A percentile compares a stretch with the other conserved stretches of the same genome.
These are phyloP conservation scores for Teleopsis dalmanni DNA, from an alignment of 1,140 invertebrate species.

Conservation along the genomic window DNA sequence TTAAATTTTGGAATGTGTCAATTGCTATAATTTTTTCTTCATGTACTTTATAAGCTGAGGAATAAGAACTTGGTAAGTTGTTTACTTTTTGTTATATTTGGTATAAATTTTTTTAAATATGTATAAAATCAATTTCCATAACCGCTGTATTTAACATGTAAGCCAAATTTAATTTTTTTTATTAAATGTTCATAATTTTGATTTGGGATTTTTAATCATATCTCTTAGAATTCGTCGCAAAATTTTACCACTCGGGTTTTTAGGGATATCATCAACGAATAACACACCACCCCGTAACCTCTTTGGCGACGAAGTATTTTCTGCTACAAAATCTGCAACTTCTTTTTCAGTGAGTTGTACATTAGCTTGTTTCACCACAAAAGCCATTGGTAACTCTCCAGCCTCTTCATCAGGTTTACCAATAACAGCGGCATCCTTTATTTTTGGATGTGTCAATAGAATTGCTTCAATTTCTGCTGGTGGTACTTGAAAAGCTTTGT, in stretches of 20 bases:
- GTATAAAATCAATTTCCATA: too few relatives aligned
- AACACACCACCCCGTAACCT: slow-evolving; percentile 55
- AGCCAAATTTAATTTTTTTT: too few relatives aligned
- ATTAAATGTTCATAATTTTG: slow-evolving; percentile 44
- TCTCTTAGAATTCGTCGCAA: slow-evolving; percentile 50
- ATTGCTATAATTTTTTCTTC: too few relatives aligned
- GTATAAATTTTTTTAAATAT: too few relatives aligned
- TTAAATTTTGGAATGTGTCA: too few relatives aligned
- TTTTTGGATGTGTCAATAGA: slow-evolving; percentile 57
- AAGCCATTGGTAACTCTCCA: slow-evolving; percentile 63
- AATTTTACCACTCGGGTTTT: slow-evolving; percentile 61
- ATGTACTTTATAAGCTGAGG: too few relatives aligned
- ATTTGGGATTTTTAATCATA: slow-evolving; percentile 33
- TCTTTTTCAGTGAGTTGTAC: slow-evolving; percentile 46
- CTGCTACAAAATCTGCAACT: slow-evolving; percentile 49
- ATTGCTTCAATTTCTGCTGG: slow-evolving; percentile 74
- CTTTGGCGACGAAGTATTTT: slow-evolving; percentile 51
- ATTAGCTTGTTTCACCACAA: slow-evolving; percentile 51
- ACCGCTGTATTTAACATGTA: too few relatives aligned
- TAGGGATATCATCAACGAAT: slow-evolving; percentile 60
- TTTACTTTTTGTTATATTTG: too few relatives aligned
- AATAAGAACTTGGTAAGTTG: too few relatives aligned
- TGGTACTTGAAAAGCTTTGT: slow-evolving; percentile 71
- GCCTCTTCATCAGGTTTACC: slow-evolving; percentile 58
- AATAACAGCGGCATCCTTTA: slow-evolving; percentile 68